These are phyloP conservation scores for Liparis tanakae DNA, from an alignment of 2,797 vertebrate genomes.

Conservation along the genomic window DNA sequence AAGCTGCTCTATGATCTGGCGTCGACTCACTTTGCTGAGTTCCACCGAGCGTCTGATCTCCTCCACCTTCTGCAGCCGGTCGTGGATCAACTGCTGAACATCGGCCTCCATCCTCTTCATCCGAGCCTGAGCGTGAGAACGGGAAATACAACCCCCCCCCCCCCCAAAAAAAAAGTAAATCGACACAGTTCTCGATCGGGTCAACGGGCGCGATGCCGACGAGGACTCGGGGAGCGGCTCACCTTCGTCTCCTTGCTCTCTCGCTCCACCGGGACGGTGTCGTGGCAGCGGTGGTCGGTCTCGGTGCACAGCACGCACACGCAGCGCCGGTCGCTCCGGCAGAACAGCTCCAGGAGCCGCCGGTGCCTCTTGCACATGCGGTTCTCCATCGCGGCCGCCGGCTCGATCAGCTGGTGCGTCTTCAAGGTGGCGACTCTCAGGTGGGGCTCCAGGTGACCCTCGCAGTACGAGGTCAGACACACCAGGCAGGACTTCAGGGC, in stretches of 20 bases:
- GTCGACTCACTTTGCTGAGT: constrained; percentile 76
- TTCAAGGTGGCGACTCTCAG: constrained; percentile 62
- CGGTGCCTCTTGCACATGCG: constrained; percentile 79
- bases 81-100: constrained; percentile 73
- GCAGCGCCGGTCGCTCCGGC: constrained; percentile 78
- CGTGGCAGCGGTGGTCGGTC: constrained; percentile 76
- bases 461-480: constrained; percentile 78
- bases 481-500: constrained; percentile 77
- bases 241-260: constrained; percentile 80
- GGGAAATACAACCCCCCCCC: neutral
- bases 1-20: neutral
- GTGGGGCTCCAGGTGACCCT: constrained; percentile 76
- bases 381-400: constrained; percentile 70
- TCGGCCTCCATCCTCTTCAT: constrained; percentile 54
- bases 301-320: constrained; percentile 82
- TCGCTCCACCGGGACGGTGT: constrained; percentile 77
- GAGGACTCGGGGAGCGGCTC: neutral
- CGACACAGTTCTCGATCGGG: neutral
- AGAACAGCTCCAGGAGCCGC: constrained; percentile 82
- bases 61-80: constrained; percentile 67
- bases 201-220: neutral
- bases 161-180: neutral
- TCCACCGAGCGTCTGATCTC: constrained; percentile 72
- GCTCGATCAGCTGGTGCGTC: constrained; percentile 74
- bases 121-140: constrained; percentile 51